Evolutionary conservation across 2,888 invertebrate species (phyloP), one percentile per base, ranked within the genome.

Genomic region (Odontocerum albicorne): DNA sequence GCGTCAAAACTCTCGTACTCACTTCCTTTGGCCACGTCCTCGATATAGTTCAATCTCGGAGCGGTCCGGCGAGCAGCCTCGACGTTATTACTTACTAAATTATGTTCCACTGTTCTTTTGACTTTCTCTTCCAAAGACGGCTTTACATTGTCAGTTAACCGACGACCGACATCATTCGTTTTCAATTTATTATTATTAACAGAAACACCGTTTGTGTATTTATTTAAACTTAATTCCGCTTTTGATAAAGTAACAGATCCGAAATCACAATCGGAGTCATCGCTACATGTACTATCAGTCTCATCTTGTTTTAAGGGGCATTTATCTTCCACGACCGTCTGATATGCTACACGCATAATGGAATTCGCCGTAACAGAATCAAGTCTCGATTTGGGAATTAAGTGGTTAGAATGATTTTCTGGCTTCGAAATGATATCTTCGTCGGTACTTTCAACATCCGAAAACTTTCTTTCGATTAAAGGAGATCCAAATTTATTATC

Each of bases 401-500:
- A n/a, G n/a, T n/a, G n/a, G n/a, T n/a, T n/a, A 20, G 32, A 12
- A 38, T 36, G 35, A 31, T 45, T 42, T 22, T 56, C 56, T 7
- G 20, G 16, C 16, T 46, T 46, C 16, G 10, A 17, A 16, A 15
- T 46, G 3, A 17, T 8, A 7, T 72, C 70, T 51, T 74, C 70
- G 40, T 70, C 68, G 16, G 67, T 68, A 7, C 72, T 56, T 20
- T 61, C 71, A 36, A 73, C 70, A 66, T 86, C 85, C 57, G 83
- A 77, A 70, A 86, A 84, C 67, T 87, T 86, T 60, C 88, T 79
- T 72, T 88, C 86, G 65, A 88, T 83, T 62, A 87, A 78, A 39
- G 88, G 84, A 36, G 87, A 87, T 43, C 87, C 85, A 12, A 82
- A 77, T 64, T 87, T 87, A 51, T 84, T 76, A 69, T 89, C 88